Evolutionary conservation across 1,140 invertebrate species (phyloP), one percentile per base, ranked within the genome.

Genomic region (Reticulitermes speratus): DNA sequence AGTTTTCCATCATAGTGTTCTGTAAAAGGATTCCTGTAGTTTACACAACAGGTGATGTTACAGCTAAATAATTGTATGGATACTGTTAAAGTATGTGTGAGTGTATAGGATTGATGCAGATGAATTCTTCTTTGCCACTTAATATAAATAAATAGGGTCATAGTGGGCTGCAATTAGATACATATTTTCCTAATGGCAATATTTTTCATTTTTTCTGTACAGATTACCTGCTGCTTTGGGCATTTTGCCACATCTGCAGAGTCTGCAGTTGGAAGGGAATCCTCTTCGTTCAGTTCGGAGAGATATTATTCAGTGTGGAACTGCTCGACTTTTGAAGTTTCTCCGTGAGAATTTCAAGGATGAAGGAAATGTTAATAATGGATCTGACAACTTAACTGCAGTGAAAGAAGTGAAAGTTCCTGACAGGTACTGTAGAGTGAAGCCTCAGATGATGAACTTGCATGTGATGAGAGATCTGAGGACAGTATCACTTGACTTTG

Each of bases 181-280:
- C 19, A 19, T 55, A 21, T 21, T 55, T 55, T 21, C 19, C 5
- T 55, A 19, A 55, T 55, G 1, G 19, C 14, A 55, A 21, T 55
- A 1, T 55, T 55, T 11, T 45, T 45, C 45, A 45, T 83, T 44
- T 48, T 83, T 25, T 83, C 25, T 75, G 25, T 75, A 19, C 89
- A 97, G 96, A 86, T 91, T 98, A 88, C 97, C 97, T 45, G 93
- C 92, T 89, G 94, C 94, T 48, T 89, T 98, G 38, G 94, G 96
- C 3, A 91, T 95, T 16, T 91, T 98, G 87, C 94, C 95, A 2
- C 96, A 97, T 90, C 90, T 98, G 69, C 97, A 97, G 88, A 95
- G 95, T 86, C 92, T 98, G 75, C 94, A 95, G 87, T 92, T 98
- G 81, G 96, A 97, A 84, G 97, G 97, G 1, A 98, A 98, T 92